A percentile compares a stretch with the other conserved stretches of the same genome.
Evolutionary conservation across 2,888 invertebrate species (phyloP).

Genomic region (Cosmopolites sordidus): DNA sequence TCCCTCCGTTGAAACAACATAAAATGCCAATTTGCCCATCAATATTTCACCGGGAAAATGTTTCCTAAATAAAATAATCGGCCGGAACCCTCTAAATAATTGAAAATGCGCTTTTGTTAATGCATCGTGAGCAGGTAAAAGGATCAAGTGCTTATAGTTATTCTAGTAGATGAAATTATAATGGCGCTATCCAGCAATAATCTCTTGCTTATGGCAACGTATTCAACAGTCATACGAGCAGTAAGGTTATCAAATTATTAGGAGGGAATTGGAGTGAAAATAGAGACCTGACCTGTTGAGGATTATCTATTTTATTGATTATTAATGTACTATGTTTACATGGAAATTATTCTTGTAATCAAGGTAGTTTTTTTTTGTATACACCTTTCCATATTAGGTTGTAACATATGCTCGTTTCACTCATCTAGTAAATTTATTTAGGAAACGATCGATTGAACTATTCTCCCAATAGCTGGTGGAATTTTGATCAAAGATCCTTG

Average conservation of each 20-base stretch:
- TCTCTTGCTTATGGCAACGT: neutral
- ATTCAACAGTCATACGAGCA: neutral
- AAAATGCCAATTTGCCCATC: neutral
- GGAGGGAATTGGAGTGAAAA: neutral
- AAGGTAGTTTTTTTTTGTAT: too few relatives aligned
- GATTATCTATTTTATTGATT: too few relatives aligned
- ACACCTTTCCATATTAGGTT: too few relatives aligned
- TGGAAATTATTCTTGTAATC: too few relatives aligned
- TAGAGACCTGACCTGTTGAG: too few relatives aligned
- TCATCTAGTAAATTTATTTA: too few relatives aligned
- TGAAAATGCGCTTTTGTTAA: neutral
- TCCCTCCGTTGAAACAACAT: too few relatives aligned
- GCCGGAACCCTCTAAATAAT: neutral
- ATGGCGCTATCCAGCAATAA: neutral
- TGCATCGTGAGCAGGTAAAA: neutral
- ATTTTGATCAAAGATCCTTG: too few relatives aligned
- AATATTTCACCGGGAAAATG: neutral
- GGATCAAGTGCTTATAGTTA: neutral
- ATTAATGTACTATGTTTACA: too few relatives aligned
- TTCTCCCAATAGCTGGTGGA: too few relatives aligned
- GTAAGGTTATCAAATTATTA: neutral
- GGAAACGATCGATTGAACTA: too few relatives aligned
- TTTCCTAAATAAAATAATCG: neutral
- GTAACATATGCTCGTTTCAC: too few relatives aligned
- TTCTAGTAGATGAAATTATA: neutral